Conservation (phyloP, 2,113 vertebrate species). For the Rhipidura dahli region DNA sequence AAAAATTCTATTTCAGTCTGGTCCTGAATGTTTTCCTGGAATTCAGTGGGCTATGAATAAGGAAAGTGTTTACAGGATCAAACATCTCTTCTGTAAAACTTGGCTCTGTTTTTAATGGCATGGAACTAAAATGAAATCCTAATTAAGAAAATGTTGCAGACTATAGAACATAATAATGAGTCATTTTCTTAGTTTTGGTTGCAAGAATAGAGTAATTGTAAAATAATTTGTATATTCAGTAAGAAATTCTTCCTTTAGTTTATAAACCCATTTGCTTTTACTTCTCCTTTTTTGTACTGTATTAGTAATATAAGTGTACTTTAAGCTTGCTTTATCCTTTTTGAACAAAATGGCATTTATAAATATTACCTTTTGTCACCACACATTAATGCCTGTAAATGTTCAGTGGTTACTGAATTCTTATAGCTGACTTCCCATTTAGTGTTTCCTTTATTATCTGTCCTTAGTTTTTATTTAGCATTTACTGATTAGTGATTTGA, state of each 20-base stretch:
- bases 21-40: not conserved
- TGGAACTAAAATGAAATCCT: not conserved
- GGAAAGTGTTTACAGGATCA: not conserved
- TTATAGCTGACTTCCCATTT: not conserved
- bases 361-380: not conserved
- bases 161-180: not conserved
- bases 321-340: not conserved
- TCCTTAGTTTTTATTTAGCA: not conserved
- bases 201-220: not conserved
- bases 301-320: not conserved
- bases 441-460: not conserved
- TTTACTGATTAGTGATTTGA: not conserved
- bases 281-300: not conserved
- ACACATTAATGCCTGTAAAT: not conserved
- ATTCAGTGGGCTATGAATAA: not conserved
- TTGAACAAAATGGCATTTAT: not conserved
- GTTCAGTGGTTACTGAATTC: not conserved
- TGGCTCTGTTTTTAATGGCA: not conserved
- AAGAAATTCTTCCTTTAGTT: not conserved
- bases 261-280: not conserved
- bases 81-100: not conserved
- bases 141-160: not conserved
- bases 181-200: not conserved
- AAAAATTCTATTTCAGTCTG: not conserved
- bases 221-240: not conserved